Base-by-base conservation (phyloP, 2,888 invertebrate genomes). In the Acanthosepion pharaonis region DNA sequence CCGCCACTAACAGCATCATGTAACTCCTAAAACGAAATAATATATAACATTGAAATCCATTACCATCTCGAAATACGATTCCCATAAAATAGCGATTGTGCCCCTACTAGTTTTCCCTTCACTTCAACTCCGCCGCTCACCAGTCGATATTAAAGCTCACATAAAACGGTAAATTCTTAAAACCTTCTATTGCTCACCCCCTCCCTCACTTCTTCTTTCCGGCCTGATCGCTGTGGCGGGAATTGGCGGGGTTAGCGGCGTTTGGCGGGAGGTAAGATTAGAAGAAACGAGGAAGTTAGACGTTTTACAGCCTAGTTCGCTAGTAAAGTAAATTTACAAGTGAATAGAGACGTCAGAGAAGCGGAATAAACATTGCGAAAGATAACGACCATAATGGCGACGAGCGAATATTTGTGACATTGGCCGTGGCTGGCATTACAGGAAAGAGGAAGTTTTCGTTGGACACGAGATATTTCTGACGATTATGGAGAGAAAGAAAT, bases 41-140 rank as follows among this genome's bases (percentile, higher is more conserved):
- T 78, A 78, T 78, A 78, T n/a, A 78, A 78, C 78, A 78, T n/a
- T 78, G 78, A 78, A 78, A 78, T 78, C 78, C 78, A 78, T 78
- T 78, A 78, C n/a, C 28, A 8, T n/a, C n/a, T 78, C 78, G 78
- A 78, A 78, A 78, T 78, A 78, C 78, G 78, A 78, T 78, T 78
- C 28, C n/a, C 78, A 28, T 78, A 78, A 78, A 78, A 78, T n/a
- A 78, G 78, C n/a, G 78, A 78, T 78, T 78, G 78, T 11, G 9
- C 6, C 78, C 78, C 78, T 64, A 28, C 28, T 78, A 28, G 78
- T 78, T 11, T 78, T n/a, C 78, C 78, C 9, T n/a, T n/a, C 78
- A n/a, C 78, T 78, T 78, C 78, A 3, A n/a, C 28, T 28, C 28
- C 11, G n/a, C 18, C n/a, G n/a, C n/a, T 18, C 28, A n/a, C 78